Evolutionary conservation across 2,888 invertebrate species (phyloP), one percentile per base, ranked within the genome.

Genomic region (Hydriomena furcata): DNA sequence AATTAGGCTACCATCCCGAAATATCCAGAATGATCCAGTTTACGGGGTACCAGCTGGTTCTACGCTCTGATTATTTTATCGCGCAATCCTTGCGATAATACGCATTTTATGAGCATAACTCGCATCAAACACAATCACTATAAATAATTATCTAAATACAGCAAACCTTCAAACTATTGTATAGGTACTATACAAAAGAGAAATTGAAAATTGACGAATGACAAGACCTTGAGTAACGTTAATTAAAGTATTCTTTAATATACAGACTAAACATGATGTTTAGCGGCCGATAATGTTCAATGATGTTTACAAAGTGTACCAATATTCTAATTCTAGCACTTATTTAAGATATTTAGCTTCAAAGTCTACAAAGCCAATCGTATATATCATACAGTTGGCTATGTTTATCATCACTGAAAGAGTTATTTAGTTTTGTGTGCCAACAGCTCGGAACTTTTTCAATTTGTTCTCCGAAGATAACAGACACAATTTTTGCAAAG

Each of bases 401-500:
- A 37, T 30, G 43, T 37, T 48, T 35, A 37, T 42, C 30, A 7
- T 21, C 7, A 30, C 11, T 5, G 5, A 13, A 21, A 8, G 25
- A 37, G 25, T 37, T 30, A 42, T 42, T 17, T 28, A 28, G 27
- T 24, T 23, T 35, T 12, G 8, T 37, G 31, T 30, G 40, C 28
- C 24, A 35, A 41, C 12, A 48, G 31, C 34, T 47, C 36, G 42
- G 35, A 56, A 48, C 40, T 48, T 51, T 43, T 52, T 50, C 53
- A 55, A 58, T 58, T 54, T 28, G 32, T 47, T 46, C 42, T 49
- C 25, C 20, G 40, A 38, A 48, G 45, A 48, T 44, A 56, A 56
- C 54, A 57, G 48, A 49, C 45, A 27, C 41, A 50, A 41, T 51
- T 57, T 57, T 57, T 47, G 50, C 55, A 34, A 38, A 52, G 53